Conservation (phyloP, 2,888 invertebrate genomes). For the Synanthedon andrenaeformis region DNA sequence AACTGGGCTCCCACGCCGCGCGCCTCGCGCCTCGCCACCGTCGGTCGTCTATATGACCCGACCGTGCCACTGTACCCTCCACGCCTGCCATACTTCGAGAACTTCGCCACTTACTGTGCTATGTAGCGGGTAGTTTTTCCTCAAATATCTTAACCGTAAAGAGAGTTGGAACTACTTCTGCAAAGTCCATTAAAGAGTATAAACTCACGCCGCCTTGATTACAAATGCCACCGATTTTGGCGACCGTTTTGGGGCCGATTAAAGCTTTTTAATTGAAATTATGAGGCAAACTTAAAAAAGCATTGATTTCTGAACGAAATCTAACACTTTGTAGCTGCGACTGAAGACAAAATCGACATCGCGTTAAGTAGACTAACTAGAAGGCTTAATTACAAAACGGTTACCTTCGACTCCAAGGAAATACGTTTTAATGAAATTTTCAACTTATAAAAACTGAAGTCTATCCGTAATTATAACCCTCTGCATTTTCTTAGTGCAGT, state of each 20-base stretch:
- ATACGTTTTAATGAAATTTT: conserved; percentile 3
- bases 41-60: conserved; percentile 14
- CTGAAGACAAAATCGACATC: conserved; percentile 3
- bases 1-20: conserved; percentile 39
- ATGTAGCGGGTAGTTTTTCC: conserved; percentile 63
- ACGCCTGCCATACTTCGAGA: conserved; percentile 47
- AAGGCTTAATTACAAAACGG: conserved; percentile 3
- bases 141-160: conserved; percentile 67
- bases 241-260: conserved; percentile 54
- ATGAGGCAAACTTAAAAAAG: conserved; percentile 29
- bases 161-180: conserved; percentile 67
- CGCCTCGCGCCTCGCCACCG: conserved; percentile 18
- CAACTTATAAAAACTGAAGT: conserved; percentile 2
- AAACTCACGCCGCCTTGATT: conserved; percentile 60
- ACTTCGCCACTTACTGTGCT: conserved; percentile 61
- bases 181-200: conserved; percentile 68
- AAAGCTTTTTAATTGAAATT: conserved; percentile 59
- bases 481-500: conserved; percentile 7
- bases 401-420: neutral
- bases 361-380: conserved; percentile 3
- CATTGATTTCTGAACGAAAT: conserved; percentile 13
- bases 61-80: conserved; percentile 10
- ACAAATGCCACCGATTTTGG: conserved; percentile 61
- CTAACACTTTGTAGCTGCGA: neutral
- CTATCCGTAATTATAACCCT: conserved; percentile 1